Percentiles rank a stretch among this genome's conserved stretches.
Conservation (phyloP, 2,113 vertebrate genomes). For the Bombycilla garrulus region DNA sequence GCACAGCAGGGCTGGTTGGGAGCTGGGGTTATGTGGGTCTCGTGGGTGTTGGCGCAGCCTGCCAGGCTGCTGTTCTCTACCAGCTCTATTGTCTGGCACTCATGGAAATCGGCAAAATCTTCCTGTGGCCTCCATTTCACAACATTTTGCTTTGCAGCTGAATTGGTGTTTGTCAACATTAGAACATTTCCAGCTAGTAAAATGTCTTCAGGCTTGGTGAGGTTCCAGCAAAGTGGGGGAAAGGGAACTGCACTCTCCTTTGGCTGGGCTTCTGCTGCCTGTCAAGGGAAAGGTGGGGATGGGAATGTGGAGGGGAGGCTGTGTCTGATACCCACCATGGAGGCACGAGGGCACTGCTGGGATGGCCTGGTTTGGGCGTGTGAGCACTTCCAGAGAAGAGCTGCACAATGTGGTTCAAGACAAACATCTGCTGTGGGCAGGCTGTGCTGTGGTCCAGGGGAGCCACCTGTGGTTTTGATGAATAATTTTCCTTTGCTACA, state of each 20-base stretch:
- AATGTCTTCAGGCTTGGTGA: neutral
- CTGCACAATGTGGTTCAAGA: neutral
- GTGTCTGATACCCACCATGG: neutral
- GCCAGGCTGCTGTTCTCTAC: neutral
- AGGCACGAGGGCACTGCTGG: neutral
- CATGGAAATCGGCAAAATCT: neutral
- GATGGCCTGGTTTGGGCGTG: neutral
- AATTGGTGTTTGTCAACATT: neutral
- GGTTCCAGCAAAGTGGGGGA: neutral
- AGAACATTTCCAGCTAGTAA: neutral
- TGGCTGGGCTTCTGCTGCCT: neutral
- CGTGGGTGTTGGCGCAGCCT: neutral
- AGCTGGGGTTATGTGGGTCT: neutral
- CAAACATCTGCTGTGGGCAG: neutral
- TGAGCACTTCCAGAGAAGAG: neutral
- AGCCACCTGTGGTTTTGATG: neutral
- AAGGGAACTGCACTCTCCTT: neutral
- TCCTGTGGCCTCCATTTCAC: neutral
- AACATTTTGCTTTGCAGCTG: neutral
- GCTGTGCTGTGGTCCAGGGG: neutral
- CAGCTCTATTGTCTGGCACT: neutral
- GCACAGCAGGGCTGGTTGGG: neutral
- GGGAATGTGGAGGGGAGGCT: neutral
- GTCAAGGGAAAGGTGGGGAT: neutral
- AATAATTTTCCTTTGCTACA: neutral